Percentiles rank a stretch among this genome's conserved stretches.
Conservation (phyloP, 2,888 invertebrate species). For the Netelia virgata region DNA sequence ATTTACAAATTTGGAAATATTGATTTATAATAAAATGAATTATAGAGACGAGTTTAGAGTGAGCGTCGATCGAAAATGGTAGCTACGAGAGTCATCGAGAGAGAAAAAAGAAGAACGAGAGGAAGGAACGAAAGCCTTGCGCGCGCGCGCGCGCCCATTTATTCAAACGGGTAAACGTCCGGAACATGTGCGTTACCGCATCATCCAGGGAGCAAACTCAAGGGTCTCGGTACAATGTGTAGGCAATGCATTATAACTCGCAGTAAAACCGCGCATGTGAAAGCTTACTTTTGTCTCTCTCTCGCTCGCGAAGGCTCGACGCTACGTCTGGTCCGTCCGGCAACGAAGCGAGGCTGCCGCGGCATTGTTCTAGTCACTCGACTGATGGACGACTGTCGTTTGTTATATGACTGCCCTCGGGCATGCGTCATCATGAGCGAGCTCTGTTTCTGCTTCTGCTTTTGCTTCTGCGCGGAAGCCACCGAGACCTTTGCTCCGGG, state of each 20-base stretch:
- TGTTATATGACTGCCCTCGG: conserved; percentile 75
- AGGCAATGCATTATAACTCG: background rate
- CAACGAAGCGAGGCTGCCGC: conserved; percentile 58
- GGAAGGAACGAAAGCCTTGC: conserved; percentile 35
- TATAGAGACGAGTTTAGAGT: no score
- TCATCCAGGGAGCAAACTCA: background rate
- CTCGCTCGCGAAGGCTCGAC: background rate
- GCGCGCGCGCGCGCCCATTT: conserved; percentile 63
- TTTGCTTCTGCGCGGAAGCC: conserved; percentile 11
- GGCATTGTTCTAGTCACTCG: conserved; percentile 78
- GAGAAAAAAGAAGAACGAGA: conserved; percentile 57
- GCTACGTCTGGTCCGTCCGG: conserved; percentile 10
- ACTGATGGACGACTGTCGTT: conserved; percentile 79
- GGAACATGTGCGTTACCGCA: conserved; percentile 46
- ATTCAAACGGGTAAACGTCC: conserved; percentile 56
- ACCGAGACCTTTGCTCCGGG: conserved; percentile 3
- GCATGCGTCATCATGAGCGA: conserved; percentile 68
- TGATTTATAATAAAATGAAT: no score
- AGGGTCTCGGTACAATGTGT: background rate
- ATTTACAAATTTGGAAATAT: no score
- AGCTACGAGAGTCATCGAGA: conserved; percentile 68
- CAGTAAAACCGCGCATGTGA: conserved; percentile 34
- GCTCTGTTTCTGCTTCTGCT: conserved; percentile 51
- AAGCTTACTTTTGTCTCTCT: conserved; percentile 16
- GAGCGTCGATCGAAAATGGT: background rate